These are phyloP conservation scores for Dromococcyx pavoninus DNA, from an alignment of 2,797 vertebrate genomes.

Conservation along the genomic window DNA sequence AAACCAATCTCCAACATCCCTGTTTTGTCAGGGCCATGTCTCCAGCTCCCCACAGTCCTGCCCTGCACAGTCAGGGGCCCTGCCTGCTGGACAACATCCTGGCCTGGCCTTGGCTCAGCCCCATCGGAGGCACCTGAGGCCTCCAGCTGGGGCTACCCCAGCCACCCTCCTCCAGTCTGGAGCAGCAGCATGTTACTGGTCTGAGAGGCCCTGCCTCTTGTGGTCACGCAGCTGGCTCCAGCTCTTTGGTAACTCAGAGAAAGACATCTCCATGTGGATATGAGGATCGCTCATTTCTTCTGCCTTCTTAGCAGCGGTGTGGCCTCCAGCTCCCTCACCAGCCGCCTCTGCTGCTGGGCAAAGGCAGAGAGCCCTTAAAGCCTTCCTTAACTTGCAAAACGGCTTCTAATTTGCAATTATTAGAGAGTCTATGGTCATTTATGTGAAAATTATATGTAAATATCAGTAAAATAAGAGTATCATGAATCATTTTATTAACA, in stretches of 20 bases:
- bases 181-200: fast-evolving
- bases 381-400: not conserved
- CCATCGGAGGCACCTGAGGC: not conserved
- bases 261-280: not conserved
- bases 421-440: not conserved
- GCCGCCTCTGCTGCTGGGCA: not conserved
- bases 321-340: fast-evolving
- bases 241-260: fast-evolving
- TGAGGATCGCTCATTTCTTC: fast-evolving
- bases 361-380: not conserved
- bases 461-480: not conserved
- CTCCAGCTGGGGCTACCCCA: fast-evolving
- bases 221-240: not conserved
- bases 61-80: not conserved
- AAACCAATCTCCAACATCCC: not conserved
- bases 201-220: no score
- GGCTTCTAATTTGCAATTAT: not conserved
- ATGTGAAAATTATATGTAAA: not conserved
- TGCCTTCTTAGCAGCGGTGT: fast-evolving
- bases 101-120: fast-evolving
- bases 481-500: not conserved
- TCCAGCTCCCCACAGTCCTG: not conserved
- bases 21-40: not conserved
- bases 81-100: fast-evolving
- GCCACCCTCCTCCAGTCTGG: not conserved